These are phyloP conservation scores for Kryptolebias ocellatus DNA, from an alignment of 2,797 vertebrate genomes.

Conservation along the genomic window DNA sequence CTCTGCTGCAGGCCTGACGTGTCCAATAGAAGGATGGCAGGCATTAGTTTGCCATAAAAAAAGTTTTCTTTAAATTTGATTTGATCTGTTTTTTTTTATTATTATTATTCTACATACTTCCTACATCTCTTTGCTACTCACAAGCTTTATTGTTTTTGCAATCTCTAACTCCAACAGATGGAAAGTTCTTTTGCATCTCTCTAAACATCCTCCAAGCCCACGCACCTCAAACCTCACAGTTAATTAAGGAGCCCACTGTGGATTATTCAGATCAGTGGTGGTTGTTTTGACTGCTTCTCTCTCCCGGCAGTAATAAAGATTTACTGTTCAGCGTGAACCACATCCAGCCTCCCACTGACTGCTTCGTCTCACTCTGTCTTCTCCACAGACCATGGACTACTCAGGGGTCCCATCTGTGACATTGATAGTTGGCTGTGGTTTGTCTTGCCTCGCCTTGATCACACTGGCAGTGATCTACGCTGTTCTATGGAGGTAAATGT, in stretches of 20 bases:
- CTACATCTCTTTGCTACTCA: no score
- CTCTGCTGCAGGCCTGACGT: conserved; percentile 33
- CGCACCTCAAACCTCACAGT: conserved; percentile 53
- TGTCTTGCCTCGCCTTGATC: conserved; percentile 97
- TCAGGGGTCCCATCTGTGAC: conserved; percentile 98
- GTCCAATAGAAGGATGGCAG: background rate
- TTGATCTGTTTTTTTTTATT: background rate
- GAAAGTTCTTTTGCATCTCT: conserved; percentile 36
- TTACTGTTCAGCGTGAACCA: conserved; percentile 62
- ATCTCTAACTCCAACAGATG: conserved; percentile 11
- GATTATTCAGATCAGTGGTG: conserved; percentile 42
- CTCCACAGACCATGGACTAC: conserved; percentile 96
- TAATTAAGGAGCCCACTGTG: conserved; percentile 52
- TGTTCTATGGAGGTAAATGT: conserved; percentile 94
- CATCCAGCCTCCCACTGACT: conserved; percentile 67
- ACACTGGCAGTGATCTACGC: conserved; percentile 95
- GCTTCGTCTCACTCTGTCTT: conserved; percentile 63
- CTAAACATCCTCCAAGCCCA: conserved; percentile 52
- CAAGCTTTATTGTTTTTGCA: background rate
- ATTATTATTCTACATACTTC: background rate
- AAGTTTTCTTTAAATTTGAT: no score
- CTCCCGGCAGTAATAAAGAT: conserved; percentile 62
- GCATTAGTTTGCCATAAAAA: background rate
- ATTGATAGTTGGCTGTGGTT: conserved; percentile 98
- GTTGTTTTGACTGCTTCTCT: conserved; percentile 65